A percentile compares a stretch with the other conserved stretches of the same genome.
phyloP scores from a whole-genome alignment of 1,140 invertebrate genomes.

The Drosophila kurseongensis region DNA sequence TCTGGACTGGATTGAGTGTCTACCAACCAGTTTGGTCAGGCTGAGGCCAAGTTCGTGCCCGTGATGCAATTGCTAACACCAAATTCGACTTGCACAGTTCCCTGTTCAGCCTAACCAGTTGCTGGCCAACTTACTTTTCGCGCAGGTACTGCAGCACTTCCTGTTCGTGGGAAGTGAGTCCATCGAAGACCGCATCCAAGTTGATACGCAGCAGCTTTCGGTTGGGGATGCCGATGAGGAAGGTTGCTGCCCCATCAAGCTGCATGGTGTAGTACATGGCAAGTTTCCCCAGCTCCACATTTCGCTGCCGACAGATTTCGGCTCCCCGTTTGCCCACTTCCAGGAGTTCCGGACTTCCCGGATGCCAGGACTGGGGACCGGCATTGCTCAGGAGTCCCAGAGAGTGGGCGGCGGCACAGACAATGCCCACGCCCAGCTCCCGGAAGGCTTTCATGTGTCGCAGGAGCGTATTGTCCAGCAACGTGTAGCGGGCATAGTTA shows the following conservation, averaged over 20 bases:
- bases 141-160: slow-evolving; percentile 86
- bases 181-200: slow-evolving; percentile 86
- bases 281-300: slow-evolving; percentile 89
- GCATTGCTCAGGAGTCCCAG: slow-evolving; percentile 93
- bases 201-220: slow-evolving; percentile 87
- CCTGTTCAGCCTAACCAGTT: slow-evolving; percentile 14
- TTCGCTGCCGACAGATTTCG: slow-evolving; percentile 88
- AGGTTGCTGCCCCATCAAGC: slow-evolving; percentile 86
- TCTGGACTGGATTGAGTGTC: slow-evolving; percentile 16
- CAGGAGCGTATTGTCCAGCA: slow-evolving; percentile 92
- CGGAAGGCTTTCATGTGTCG: slow-evolving; percentile 90
- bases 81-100: slow-evolving; percentile 68
- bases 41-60: slow-evolving; percentile 67
- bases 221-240: slow-evolving; percentile 90
- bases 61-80: slow-evolving; percentile 71
- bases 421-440: slow-evolving; percentile 90
- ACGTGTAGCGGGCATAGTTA: slow-evolving; percentile 91
- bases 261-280: slow-evolving; percentile 89
- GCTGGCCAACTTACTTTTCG: slow-evolving; percentile 86
- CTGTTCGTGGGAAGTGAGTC: slow-evolving; percentile 87
- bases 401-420: slow-evolving; percentile 92
- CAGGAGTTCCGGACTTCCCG: slow-evolving; percentile 89
- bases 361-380: slow-evolving; percentile 93
- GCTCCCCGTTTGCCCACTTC: slow-evolving; percentile 87
- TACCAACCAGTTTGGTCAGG: slow-evolving; percentile 38